Conservation (phyloP, 2,113 vertebrate genomes). For the Toxotes chatareus region DNA sequence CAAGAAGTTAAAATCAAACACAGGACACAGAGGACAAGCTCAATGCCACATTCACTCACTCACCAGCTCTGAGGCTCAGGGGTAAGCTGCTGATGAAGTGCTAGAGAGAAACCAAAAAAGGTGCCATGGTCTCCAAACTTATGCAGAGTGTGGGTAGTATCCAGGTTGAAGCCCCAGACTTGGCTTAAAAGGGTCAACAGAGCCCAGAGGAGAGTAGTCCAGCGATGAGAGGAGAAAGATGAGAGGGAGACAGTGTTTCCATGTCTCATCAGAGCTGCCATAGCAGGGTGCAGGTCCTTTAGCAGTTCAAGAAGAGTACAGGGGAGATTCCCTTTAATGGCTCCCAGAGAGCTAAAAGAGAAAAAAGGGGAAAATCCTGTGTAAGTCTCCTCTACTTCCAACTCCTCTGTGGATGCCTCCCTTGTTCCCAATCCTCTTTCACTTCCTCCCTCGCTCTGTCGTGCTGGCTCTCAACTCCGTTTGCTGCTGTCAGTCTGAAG, state of each 20-base stretch:
- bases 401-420: slow-evolving; percentile 43
- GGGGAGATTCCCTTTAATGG: slow-evolving; percentile 46
- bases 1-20: slow-evolving; percentile 11
- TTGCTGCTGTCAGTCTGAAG: slow-evolving; percentile 83
- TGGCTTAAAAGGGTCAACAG: slow-evolving; percentile 61
- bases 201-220: slow-evolving; percentile 65
- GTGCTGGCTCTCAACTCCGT: slow-evolving; percentile 71
- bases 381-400: slow-evolving; percentile 27
- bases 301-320: slow-evolving; percentile 42
- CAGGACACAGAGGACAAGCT: slow-evolving; percentile 46
- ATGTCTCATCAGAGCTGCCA: slow-evolving; percentile 71
- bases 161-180: slow-evolving; percentile 89
- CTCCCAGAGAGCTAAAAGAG: slow-evolving; percentile 31
- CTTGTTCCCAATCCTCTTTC: slow-evolving; percentile 48
- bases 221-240: slow-evolving; percentile 47
- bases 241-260: slow-evolving; percentile 47
- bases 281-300: slow-evolving; percentile 67
- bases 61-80: slow-evolving; percentile 90
- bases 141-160: slow-evolving; percentile 86
- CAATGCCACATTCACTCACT: slow-evolving; percentile 77
- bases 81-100: slow-evolving; percentile 90
- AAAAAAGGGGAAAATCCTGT: slow-evolving; percentile 40
- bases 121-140: slow-evolving; percentile 90
- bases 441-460: slow-evolving; percentile 29
- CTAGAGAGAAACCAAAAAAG: slow-evolving; percentile 93